A percentile compares a stretch with the other conserved stretches of the same genome.
Evolutionary conservation across 2,797 vertebrate genomes (phyloP).

Genomic region (Synaphobranchus kaupii): DNA sequence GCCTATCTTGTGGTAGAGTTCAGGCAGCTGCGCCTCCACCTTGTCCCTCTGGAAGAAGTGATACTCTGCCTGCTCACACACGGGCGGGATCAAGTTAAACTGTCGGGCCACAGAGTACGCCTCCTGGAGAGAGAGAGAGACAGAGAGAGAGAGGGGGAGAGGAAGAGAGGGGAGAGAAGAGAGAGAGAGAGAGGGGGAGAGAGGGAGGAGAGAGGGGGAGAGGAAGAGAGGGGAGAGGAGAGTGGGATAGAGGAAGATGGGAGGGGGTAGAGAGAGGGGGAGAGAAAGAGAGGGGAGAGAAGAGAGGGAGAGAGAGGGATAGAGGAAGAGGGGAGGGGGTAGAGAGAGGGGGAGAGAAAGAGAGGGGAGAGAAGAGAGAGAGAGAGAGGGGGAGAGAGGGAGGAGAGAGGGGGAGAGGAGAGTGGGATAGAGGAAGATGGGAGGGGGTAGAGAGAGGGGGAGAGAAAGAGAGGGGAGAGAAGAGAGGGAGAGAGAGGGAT

Average conservation of each 20-base stretch:
- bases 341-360: background rate
- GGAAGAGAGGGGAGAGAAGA: background rate
- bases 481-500: background rate
- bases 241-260: background rate
- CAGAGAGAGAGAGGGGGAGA: no score
- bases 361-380: no score
- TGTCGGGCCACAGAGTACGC: constrained; percentile 97
- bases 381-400: no score
- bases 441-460: background rate
- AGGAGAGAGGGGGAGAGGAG: background rate
- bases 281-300: no score
- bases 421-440: background rate
- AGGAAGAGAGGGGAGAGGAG: background rate
- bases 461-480: background rate
- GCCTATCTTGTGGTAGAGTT: constrained; percentile 98
- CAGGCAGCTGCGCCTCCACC: constrained; percentile 95
- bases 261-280: no score
- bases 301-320: no score
- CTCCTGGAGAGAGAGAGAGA: constrained; percentile 73
- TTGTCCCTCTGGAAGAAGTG: constrained; percentile 98
- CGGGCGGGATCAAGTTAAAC: constrained; percentile 96
- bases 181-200: background rate
- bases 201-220: background rate
- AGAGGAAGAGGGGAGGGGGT: no score
- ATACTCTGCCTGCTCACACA: constrained; percentile 97